phyloP scores from a whole-genome alignment of 2,888 invertebrate species.

The Ochropleura leucogaster region DNA sequence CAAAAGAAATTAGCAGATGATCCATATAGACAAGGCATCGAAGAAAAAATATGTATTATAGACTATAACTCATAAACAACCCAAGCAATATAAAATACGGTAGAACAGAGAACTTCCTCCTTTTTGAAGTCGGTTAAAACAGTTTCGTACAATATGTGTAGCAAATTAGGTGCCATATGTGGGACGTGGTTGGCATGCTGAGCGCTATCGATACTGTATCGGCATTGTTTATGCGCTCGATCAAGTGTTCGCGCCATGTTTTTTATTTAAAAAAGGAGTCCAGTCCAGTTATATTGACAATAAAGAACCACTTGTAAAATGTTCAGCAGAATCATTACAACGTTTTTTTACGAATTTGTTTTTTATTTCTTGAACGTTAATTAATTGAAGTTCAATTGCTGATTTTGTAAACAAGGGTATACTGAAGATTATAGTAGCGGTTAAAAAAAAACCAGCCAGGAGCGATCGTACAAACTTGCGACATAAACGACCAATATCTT shows the following conservation, averaged over 20 bases:
- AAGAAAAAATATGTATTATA: too few relatives aligned
- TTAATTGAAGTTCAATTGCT: constrained; percentile 52
- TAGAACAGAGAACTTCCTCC: too few relatives aligned
- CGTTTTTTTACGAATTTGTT: constrained; percentile 62
- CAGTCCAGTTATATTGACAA: constrained; percentile 52
- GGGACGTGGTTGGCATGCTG: constrained; percentile 56
- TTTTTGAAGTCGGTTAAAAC: constrained; percentile 5
- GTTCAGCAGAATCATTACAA: constrained; percentile 48
- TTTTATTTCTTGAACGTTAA: constrained; percentile 49
- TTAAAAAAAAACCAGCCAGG: neutral
- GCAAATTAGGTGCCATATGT: constrained; percentile 68
- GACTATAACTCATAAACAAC: too few relatives aligned
- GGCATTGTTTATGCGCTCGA: constrained; percentile 51
- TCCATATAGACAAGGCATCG: too few relatives aligned
- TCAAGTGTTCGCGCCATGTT: constrained; percentile 54
- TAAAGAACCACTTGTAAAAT: constrained; percentile 46
- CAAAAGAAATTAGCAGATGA: too few relatives aligned
- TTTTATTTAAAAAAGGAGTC: constrained; percentile 56
- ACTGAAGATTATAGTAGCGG: constrained; percentile 42
- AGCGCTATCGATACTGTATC: constrained; percentile 56
- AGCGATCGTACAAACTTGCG: too few relatives aligned
- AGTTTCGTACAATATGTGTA: constrained; percentile 59
- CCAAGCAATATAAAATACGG: too few relatives aligned
- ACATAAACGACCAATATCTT: too few relatives aligned
- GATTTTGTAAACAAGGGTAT: constrained; percentile 44